These are phyloP conservation scores for Pseudopodoces humilis DNA, from an alignment of 2,113 vertebrate species.

Conservation along the genomic window DNA sequence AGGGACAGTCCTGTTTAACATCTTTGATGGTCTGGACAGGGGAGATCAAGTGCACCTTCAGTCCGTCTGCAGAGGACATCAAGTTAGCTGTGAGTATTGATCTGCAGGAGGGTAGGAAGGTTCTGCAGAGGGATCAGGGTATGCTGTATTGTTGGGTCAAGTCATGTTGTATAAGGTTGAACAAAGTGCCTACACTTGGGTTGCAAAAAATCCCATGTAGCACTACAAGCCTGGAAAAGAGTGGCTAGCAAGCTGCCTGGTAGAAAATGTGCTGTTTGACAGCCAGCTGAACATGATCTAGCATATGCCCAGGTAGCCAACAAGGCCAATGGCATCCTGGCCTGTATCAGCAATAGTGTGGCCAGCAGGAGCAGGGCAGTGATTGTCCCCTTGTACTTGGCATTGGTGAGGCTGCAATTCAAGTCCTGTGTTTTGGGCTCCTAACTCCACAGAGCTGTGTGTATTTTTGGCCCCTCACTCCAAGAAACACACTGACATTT, in stretches of 20 bases:
- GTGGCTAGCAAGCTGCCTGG: not conserved
- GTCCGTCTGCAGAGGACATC: not conserved
- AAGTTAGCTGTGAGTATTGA: not conserved
- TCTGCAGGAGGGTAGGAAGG: not conserved
- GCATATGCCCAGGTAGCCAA: not conserved
- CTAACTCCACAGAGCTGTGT: not conserved
- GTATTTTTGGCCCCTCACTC: not conserved
- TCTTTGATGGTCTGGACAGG: not conserved
- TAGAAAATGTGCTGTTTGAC: not conserved
- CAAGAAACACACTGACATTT: not conserved
- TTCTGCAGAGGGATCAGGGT: not conserved
- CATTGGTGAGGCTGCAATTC: not conserved
- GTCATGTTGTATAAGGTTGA: not conserved
- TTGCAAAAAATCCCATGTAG: not conserved
- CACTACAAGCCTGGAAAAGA: not conserved
- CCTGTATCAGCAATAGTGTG: not conserved
- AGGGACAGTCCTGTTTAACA: not conserved
- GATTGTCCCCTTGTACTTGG: not conserved
- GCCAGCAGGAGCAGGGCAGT: not conserved
- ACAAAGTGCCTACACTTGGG: not conserved
- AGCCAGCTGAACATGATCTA: not conserved
- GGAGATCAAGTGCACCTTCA: not conserved
- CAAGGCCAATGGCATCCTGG: not conserved
- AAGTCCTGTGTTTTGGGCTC: not conserved
- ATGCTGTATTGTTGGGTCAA: not conserved